A percentile compares a stretch with the other conserved stretches of the same genome.
These are phyloP conservation scores for Acrossocheilus wenchowensis DNA, from an alignment of 2,797 vertebrate species.

Conservation along the genomic window DNA sequence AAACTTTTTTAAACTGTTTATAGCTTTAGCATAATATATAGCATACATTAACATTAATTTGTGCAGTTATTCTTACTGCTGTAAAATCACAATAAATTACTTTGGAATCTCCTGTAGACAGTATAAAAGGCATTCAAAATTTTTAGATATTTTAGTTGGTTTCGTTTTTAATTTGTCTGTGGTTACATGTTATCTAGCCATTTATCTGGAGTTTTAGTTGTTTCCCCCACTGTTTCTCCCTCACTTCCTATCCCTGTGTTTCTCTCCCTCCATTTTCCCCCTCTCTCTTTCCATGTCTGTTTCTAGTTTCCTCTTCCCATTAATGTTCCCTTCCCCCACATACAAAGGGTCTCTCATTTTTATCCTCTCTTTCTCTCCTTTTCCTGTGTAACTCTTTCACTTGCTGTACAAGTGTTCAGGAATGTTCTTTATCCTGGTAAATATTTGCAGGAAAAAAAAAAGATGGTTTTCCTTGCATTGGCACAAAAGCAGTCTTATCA, in stretches of 20 bases:
- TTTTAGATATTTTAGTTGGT: neutral
- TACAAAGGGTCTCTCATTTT: conserved; percentile 43
- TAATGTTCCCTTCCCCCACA: conserved; percentile 53
- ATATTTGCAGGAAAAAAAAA: conserved; percentile 28
- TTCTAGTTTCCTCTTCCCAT: conserved; percentile 60
- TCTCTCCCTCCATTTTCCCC: conserved; percentile 7
- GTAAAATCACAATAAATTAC: neutral
- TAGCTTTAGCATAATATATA: neutral
- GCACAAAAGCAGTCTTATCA: conserved; percentile 1
- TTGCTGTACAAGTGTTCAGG: conserved; percentile 49
- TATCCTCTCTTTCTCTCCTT: conserved; percentile 33
- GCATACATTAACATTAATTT: neutral
- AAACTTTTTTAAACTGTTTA: neutral
- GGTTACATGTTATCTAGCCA: neutral
- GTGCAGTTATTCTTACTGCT: neutral
- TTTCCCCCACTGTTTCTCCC: conserved; percentile 19
- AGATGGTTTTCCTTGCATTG: neutral
- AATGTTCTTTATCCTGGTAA: conserved; percentile 59
- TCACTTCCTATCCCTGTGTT: conserved; percentile 17
- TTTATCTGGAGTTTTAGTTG: neutral
- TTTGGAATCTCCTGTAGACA: neutral
- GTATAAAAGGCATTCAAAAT: neutral
- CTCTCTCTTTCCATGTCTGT: conserved; percentile 49
- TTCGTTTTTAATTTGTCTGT: neutral
- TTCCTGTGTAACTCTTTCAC: conserved; percentile 28